Evolutionary conservation across 2,888 invertebrate species (phyloP), one percentile per base, ranked within the genome.

Genomic region (Anarsia innoxiella): DNA sequence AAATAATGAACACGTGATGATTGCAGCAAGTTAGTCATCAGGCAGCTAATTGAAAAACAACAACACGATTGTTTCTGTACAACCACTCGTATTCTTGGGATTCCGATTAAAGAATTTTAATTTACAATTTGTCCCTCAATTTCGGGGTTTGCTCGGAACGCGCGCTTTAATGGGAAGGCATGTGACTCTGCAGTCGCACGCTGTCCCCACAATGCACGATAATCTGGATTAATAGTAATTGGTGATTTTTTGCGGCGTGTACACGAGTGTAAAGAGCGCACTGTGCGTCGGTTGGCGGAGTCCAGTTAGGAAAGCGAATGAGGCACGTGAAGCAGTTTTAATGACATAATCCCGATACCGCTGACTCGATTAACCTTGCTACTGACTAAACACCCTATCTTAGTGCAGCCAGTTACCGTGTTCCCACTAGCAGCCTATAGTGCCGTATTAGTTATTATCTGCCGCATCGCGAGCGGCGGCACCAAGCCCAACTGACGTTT

Each of bases 261-360:
- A n/a, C n/a, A n/a, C n/a, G n/a, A n/a, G n/a, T n/a, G n/a, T n/a
- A n/a, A n/a, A n/a, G n/a, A n/a, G n/a, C n/a, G n/a, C n/a, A n/a
- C n/a, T n/a, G n/a, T n/a, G n/a, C n/a, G n/a, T n/a, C n/a, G n/a
- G n/a, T 19, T 35, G 12, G 35, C 16, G 16, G 13, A 32, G 72
- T 77, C 68, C 78, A 73, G 76, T 77, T 77, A 77, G 56, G 44
- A 45, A 48, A 61, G 51, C 57, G 64, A 59, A 64, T 60, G 62
- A 62, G 56, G 66, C 31, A 60, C 64, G 55, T 70, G 75, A 78
- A 79, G 75, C 73, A 77, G 72, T 72, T 79, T 78, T 82, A 78
- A 82, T 80, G 77, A 72, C 68, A 71, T 77, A 77, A 79, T 79
- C 66, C 66, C 62, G 68, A 72, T 76, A 77, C 71, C 70, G 75